Conservation (phyloP, 2,797 vertebrate genomes). For the Danio choprae region DNA sequence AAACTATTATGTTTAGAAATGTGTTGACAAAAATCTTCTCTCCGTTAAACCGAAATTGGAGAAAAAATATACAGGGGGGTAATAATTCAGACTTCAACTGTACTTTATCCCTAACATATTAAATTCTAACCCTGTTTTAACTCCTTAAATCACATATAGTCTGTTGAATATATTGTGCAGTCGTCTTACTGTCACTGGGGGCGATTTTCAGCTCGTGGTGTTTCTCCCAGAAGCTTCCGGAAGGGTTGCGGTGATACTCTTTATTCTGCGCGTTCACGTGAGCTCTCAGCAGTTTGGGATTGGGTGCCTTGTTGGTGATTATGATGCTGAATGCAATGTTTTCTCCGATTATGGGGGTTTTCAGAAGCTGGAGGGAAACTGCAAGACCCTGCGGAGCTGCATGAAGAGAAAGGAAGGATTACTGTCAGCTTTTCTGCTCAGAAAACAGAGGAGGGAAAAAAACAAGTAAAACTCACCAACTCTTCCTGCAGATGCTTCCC, state of each 20-base stretch:
- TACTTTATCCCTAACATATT: too few species aligned
- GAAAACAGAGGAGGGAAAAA: neutral
- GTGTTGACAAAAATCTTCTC: too few species aligned
- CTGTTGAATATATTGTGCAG: neutral
- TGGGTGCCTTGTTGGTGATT: slow-evolving; percentile 75
- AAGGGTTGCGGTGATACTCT: slow-evolving; percentile 78
- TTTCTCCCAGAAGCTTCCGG: slow-evolving; percentile 81
- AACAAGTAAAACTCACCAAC: slow-evolving; percentile 12
- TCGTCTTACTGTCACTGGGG: slow-evolving; percentile 82
- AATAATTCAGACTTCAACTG: too few species aligned
- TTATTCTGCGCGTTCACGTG: slow-evolving; percentile 85
- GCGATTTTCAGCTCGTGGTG: slow-evolving; percentile 70
- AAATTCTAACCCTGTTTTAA: too few species aligned
- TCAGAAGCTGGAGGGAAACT: slow-evolving; percentile 77
- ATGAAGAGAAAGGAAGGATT: neutral
- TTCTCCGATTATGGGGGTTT: slow-evolving; percentile 79
- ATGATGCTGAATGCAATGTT: slow-evolving; percentile 80
- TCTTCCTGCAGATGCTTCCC: neutral
- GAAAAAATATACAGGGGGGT: too few species aligned
- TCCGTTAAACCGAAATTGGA: too few species aligned
- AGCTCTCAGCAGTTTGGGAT: slow-evolving; percentile 77
- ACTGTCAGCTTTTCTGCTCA: neutral
- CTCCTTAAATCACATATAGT: too few species aligned
- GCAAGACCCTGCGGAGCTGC: slow-evolving; percentile 50
- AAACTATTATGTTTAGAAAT: too few species aligned